Conservation (phyloP, 1,140 invertebrate genomes). For the Hesperophylax magnus region DNA sequence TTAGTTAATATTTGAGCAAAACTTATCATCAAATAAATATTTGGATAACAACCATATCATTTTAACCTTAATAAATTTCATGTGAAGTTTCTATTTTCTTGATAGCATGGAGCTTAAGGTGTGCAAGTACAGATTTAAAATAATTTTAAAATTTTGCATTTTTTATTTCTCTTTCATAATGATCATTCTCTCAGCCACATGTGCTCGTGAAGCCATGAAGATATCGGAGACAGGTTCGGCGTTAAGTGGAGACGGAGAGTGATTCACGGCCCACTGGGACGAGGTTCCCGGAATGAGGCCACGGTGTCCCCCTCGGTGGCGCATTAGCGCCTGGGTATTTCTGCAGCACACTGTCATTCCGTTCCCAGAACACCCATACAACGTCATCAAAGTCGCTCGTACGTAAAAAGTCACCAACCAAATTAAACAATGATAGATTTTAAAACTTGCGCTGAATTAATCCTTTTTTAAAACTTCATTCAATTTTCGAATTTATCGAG, state of each 20-base stretch:
- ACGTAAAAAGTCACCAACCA: not conserved
- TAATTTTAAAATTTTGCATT: too few species aligned
- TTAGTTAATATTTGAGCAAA: too few species aligned
- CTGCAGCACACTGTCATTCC: conserved; percentile 22
- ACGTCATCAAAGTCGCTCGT: not conserved
- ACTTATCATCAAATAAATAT: too few species aligned
- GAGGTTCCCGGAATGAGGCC: conserved; percentile 21
- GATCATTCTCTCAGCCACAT: not conserved
- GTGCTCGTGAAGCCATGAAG: not conserved
- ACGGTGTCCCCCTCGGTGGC: not conserved
- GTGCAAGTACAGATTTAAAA: too few species aligned
- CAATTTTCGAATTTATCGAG: not conserved
- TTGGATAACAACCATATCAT: too few species aligned
- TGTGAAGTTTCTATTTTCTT: too few species aligned
- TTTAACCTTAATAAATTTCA: too few species aligned
- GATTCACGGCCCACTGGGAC: not conserved
- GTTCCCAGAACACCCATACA: not conserved
- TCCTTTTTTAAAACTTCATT: not conserved
- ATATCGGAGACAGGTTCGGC: not conserved
- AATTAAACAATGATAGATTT: not conserved
- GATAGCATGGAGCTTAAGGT: too few species aligned
- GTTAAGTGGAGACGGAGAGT: not conserved
- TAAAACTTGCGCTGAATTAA: not conserved
- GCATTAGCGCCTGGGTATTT: conserved; percentile 21
- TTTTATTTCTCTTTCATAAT: too few species aligned